A percentile compares a stretch with the other conserved stretches of the same genome.
Evolutionary conservation across 1,140 invertebrate species (phyloP).

Genomic region (Drosophila mayri): DNA sequence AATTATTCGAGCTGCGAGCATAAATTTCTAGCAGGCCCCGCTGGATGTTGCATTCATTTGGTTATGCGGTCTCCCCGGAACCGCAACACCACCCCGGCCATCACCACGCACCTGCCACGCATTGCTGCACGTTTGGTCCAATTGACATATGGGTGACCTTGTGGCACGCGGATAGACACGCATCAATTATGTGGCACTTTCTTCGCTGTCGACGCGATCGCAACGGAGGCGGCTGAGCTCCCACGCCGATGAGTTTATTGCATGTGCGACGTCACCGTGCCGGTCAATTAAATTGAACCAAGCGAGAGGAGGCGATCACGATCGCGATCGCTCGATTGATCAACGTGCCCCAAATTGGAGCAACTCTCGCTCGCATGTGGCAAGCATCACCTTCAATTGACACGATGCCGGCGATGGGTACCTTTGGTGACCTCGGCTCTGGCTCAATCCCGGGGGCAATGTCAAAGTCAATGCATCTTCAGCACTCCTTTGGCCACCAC

Average conservation of each 20-base stretch:
- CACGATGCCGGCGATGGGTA: conserved; percentile 5
- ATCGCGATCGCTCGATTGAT: conserved; percentile 53
- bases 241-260: conserved; percentile 60
- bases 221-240: conserved; percentile 28
- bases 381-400: conserved; percentile 61
- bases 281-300: conserved; percentile 78
- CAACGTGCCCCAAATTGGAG: conserved; percentile 45
- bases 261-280: conserved; percentile 56
- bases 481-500: not conserved
- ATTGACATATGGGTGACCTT: conserved; percentile 42
- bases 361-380: conserved; percentile 40
- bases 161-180: conserved; percentile 51
- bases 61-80: conserved; percentile 8
- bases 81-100: not conserved
- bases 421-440: not conserved
- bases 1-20: conserved; percentile 45
- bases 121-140: conserved; percentile 17
- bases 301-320: conserved; percentile 34
- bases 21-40: conserved; percentile 36
- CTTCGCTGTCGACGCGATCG: conserved; percentile 26
- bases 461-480: conserved; percentile 49
- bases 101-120: conserved; percentile 44
- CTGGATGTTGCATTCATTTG: conserved; percentile 30
- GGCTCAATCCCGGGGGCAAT: conserved; percentile 56
- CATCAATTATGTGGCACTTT: conserved; percentile 73